phyloP scores from a whole-genome alignment of 2,113 vertebrate genomes.

The Isichthys henryi region DNA sequence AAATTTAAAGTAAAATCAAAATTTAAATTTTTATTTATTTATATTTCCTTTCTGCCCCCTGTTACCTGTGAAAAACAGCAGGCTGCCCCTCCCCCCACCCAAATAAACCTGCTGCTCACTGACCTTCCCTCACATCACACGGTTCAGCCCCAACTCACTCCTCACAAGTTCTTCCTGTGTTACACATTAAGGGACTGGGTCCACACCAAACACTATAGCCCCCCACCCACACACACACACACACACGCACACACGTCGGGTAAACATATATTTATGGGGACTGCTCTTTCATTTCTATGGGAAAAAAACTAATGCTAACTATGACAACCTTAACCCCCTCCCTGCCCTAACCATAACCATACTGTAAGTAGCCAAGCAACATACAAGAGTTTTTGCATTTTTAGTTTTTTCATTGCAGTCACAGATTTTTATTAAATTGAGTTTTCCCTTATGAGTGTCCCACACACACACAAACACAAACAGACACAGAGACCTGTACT shows the following conservation, averaged over 20 bases:
- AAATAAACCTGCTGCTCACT: neutral
- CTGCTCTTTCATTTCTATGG: no score
- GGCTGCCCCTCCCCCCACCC: neutral
- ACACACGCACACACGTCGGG: constrained; percentile 7
- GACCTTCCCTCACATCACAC: neutral
- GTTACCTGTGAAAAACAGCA: neutral
- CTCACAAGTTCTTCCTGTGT: neutral
- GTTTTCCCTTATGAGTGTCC: no score
- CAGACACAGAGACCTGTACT: no score
- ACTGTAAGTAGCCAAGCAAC: no score
- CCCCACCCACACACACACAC: constrained; percentile 7
- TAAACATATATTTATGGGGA: no score
- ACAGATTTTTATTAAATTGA: no score
- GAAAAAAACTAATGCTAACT: no score
- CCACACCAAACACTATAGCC: neutral
- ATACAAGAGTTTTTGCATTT: no score
- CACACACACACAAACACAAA: no score
- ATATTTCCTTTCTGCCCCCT: neutral
- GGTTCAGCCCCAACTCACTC: neutral
- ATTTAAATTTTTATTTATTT: neutral
- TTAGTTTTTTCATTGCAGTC: no score
- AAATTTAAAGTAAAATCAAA: neutral
- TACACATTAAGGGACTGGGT: neutral
- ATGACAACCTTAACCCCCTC: no score
- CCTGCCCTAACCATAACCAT: no score